Percentiles rank a stretch among this genome's conserved stretches.
Conservation (phyloP, 2,888 invertebrate genomes). For the Chrysolina americana region DNA sequence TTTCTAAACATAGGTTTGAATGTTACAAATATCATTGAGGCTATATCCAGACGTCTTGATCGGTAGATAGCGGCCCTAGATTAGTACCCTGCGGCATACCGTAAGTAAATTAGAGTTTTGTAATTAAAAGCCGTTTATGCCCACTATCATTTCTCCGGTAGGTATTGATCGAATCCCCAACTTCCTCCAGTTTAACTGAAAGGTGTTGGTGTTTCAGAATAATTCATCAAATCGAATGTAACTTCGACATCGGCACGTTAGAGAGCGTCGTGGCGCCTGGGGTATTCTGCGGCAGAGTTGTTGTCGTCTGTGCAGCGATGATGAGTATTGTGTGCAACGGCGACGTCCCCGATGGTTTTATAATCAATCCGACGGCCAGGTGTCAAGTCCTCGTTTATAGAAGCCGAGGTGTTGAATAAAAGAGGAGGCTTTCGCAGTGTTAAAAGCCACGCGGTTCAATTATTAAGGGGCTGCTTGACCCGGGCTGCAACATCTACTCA, state of each 20-base stretch:
- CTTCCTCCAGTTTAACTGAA: background rate
- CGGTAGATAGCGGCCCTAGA: too few relatives aligned
- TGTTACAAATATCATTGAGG: too few relatives aligned
- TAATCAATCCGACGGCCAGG: constrained; percentile 68
- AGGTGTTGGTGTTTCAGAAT: background rate
- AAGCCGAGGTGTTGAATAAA: constrained; percentile 70
- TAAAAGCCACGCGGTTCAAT: constrained; percentile 70
- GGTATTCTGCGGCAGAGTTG: constrained; percentile 10
- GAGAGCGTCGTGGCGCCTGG: background rate
- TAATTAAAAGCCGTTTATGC: too few relatives aligned
- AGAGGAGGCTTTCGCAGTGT: constrained; percentile 69
- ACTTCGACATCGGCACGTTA: background rate
- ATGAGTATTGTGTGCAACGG: constrained; percentile 58
- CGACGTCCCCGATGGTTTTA: constrained; percentile 63
- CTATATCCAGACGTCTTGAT: too few relatives aligned
- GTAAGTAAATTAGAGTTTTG: too few relatives aligned
- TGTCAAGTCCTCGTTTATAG: constrained; percentile 70
- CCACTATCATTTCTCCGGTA: too few relatives aligned
- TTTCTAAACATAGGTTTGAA: too few relatives aligned
- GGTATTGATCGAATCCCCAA: background rate
- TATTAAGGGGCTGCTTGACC: constrained; percentile 70
- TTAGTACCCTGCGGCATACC: too few relatives aligned
- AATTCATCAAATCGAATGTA: constrained; percentile 13
- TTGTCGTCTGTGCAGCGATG: constrained; percentile 47
- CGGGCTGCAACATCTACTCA: constrained; percentile 67